phyloP scores from a whole-genome alignment of 1,140 invertebrate genomes.

The Akabosia matsudoensis region DNA sequence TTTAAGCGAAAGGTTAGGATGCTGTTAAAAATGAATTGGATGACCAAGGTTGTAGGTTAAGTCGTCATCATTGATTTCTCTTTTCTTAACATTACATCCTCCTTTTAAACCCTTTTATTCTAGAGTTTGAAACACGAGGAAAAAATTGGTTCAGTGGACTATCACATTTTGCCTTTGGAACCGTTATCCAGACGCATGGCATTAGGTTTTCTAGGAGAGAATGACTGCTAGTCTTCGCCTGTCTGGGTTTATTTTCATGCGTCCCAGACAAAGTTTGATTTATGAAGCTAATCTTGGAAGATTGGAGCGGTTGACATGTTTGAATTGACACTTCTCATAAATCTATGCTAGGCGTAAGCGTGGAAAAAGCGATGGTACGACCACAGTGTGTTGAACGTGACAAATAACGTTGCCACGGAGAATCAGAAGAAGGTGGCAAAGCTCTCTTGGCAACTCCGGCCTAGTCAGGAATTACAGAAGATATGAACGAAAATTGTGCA shows the following conservation, averaged over 20 bases:
- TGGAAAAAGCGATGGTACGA: not conserved
- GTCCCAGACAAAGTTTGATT: not conserved
- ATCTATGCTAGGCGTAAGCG: not conserved
- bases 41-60: not conserved
- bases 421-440: too few relatives aligned
- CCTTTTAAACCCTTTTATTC: not conserved
- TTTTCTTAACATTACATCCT: not conserved
- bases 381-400: conserved; percentile 10
- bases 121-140: too few relatives aligned
- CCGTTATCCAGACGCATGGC: too few relatives aligned
- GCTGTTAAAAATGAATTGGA: not conserved
- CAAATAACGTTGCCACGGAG: not conserved
- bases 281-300: conserved; percentile 16
- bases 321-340: conserved; percentile 19
- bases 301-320: conserved; percentile 8
- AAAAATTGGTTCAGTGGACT: not conserved
- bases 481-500: too few relatives aligned
- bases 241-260: not conserved
- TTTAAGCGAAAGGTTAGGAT: too few relatives aligned
- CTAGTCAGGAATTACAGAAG: too few relatives aligned
- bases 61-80: not conserved
- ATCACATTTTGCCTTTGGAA: too few relatives aligned
- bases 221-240: not conserved
- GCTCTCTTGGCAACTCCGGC: too few relatives aligned
- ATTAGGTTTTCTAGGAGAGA: too few relatives aligned